Conservation (phyloP, 2,797 vertebrate species). For the Megaceryle alcyon region DNA sequence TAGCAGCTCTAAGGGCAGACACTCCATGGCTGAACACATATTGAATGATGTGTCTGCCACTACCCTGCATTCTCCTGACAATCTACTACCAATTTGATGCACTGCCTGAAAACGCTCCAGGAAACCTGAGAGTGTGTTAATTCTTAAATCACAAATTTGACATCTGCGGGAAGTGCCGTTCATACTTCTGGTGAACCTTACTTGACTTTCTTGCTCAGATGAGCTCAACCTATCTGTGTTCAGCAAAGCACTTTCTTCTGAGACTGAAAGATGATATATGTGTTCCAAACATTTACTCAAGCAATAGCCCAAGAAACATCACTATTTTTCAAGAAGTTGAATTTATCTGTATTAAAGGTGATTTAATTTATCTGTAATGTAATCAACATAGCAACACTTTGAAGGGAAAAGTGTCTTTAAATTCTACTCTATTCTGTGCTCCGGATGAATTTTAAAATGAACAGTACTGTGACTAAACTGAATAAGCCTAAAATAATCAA, state of each 20-base stretch:
- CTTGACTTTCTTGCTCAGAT: background rate
- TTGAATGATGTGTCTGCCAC: background rate
- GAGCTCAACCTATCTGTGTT: constrained; percentile 3
- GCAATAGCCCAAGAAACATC: background rate
- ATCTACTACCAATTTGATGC: background rate
- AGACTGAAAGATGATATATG: background rate
- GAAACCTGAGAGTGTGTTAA: constrained; percentile 24
- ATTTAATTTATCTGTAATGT: background rate
- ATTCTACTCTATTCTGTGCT: background rate
- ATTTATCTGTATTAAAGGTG: background rate
- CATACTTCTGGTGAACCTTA: constrained; percentile 3
- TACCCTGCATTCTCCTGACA: background rate
- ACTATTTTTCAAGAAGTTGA: background rate
- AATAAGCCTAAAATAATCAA: background rate
- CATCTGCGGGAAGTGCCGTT: background rate
- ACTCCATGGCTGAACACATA: background rate
- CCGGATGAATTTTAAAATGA: background rate
- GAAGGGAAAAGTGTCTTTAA: background rate
- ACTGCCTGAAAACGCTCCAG: background rate
- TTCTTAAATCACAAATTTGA: constrained; percentile 45
- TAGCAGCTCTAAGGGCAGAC: background rate
- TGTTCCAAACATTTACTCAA: background rate
- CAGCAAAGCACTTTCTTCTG: constrained; percentile 22
- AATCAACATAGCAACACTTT: background rate
- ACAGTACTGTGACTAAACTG: background rate